A percentile compares a stretch with the other conserved stretches of the same genome.
These are phyloP conservation scores for Plutomurus gul DNA, from an alignment of 1,140 invertebrate species.

Conservation along the genomic window DNA sequence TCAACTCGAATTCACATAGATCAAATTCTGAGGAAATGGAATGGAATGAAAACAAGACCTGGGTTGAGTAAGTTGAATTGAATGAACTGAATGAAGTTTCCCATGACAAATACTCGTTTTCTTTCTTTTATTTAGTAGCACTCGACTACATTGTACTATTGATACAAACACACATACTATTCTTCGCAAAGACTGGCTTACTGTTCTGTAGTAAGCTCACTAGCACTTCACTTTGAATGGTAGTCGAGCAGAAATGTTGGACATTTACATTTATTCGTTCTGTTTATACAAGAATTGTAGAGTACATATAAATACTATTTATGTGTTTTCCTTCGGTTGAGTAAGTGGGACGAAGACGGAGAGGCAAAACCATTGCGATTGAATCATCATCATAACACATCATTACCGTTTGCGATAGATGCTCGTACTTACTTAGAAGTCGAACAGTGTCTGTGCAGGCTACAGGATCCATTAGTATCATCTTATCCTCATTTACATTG, in stretches of 20 bases:
- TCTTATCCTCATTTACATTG: slow-evolving; percentile 15
- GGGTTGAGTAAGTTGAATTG: background rate
- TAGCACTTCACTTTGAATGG: too few species aligned
- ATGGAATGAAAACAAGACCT: background rate
- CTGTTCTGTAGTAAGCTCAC: too few species aligned
- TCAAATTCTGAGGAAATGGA: background rate
- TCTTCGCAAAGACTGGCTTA: background rate
- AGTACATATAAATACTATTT: background rate
- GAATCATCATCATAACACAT: slow-evolving; percentile 15
- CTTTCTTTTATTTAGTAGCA: too few species aligned
- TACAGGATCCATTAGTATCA: too few species aligned
- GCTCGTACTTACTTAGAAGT: too few species aligned
- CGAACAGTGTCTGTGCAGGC: too few species aligned
- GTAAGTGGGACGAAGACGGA: background rate
- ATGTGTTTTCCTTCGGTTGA: background rate
- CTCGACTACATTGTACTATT: background rate
- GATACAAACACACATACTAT: background rate
- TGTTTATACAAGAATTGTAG: background rate
- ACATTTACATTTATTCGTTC: background rate
- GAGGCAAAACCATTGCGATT: background rate
- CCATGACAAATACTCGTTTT: background rate
- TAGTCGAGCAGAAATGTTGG: too few species aligned
- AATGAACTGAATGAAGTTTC: background rate
- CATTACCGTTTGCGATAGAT: background rate
- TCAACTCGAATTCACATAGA: background rate